A percentile compares a stretch with the other conserved stretches of the same genome.
These are phyloP conservation scores for Chondrosia reniformis DNA, from an alignment of 37 sponge, comb jelly and placozoan species.

Conservation along the genomic window DNA sequence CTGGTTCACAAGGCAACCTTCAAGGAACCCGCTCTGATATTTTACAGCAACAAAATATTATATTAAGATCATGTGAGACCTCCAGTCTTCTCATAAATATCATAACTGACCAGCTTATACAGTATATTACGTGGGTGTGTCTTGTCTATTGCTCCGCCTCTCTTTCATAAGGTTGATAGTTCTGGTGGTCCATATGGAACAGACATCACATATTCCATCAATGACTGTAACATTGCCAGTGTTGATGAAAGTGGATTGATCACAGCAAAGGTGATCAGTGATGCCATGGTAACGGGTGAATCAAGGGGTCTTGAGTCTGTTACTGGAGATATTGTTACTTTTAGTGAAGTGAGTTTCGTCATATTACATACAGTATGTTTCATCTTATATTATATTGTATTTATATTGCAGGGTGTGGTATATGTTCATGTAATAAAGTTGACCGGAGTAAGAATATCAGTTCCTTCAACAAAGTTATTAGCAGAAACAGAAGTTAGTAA, in stretches of 20 bases:
- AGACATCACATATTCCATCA: slow-evolving; percentile 43
- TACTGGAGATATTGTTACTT: slow-evolving; percentile 22
- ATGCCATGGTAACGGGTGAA: slow-evolving; percentile 45
- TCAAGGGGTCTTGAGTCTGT: slow-evolving; percentile 42
- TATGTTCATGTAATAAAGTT: slow-evolving; percentile 59
- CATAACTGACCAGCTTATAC: not conserved
- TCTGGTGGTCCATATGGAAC: slow-evolving; percentile 74
- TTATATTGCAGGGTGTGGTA: slow-evolving; percentile 47
- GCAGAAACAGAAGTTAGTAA: slow-evolving; percentile 60
- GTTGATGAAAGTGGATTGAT: slow-evolving; percentile 70
- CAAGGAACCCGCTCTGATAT: slow-evolving; percentile 38
- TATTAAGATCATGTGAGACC: too few relatives aligned
- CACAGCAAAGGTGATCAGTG: slow-evolving; percentile 34
- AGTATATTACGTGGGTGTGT: too few relatives aligned
- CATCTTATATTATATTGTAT: not conserved
- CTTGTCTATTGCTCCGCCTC: too few relatives aligned
- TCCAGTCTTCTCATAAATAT: not conserved
- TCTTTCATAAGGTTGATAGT: slow-evolving; percentile 35
- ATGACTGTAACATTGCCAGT: slow-evolving; percentile 44
- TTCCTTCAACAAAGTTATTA: slow-evolving; percentile 57
- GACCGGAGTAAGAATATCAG: slow-evolving; percentile 76
- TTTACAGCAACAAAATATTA: not conserved
- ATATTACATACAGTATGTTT: not conserved
- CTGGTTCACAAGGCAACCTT: slow-evolving; percentile 65
- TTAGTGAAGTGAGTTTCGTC: slow-evolving; percentile 23